A percentile compares a stretch with the other conserved stretches of the same genome.
phyloP scores from a whole-genome alignment of 2,888 invertebrate species.

The Patella ulyssiponensis region DNA sequence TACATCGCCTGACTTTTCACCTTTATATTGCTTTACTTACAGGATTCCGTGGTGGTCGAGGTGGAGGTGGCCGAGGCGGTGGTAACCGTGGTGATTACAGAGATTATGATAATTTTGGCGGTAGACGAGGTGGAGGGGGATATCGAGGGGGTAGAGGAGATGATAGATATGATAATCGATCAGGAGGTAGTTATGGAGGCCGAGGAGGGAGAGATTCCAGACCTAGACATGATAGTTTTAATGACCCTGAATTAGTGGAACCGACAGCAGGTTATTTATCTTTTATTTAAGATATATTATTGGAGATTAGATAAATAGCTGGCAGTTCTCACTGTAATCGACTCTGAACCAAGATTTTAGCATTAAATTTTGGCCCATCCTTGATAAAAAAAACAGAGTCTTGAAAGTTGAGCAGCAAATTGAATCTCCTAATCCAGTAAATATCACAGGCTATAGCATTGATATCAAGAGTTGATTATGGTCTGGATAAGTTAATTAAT shows the following conservation, averaged over 20 bases:
- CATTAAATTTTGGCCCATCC: no score
- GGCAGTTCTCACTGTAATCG: no score
- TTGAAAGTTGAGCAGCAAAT: no score
- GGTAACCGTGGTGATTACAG: slow-evolving; percentile 35
- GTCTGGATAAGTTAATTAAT: no score
- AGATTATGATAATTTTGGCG: slow-evolving; percentile 38
- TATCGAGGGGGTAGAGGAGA: slow-evolving; percentile 40
- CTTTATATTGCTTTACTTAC: neutral
- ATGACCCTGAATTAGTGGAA: slow-evolving; percentile 60
- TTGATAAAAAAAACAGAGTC: no score
- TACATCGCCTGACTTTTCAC: no score
- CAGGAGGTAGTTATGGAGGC: slow-evolving; percentile 31
- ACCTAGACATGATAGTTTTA: slow-evolving; percentile 55
- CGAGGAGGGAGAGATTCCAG: slow-evolving; percentile 36
- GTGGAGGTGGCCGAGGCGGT: slow-evolving; percentile 32
- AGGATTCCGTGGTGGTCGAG: slow-evolving; percentile 33
- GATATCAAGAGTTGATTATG: no score
- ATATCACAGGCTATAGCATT: no score
- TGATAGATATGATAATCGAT: slow-evolving; percentile 38
- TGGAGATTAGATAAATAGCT: no score
- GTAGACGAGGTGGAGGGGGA: slow-evolving; percentile 39
- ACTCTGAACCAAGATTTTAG: no score
- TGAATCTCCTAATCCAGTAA: no score
- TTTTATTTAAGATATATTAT: no score
- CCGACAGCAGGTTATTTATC: slow-evolving; percentile 64